Percentiles rank a stretch among this genome's conserved stretches.
Evolutionary conservation across 2,797 vertebrate species (phyloP).

Genomic region (Buphagus erythrorhynchus): DNA sequence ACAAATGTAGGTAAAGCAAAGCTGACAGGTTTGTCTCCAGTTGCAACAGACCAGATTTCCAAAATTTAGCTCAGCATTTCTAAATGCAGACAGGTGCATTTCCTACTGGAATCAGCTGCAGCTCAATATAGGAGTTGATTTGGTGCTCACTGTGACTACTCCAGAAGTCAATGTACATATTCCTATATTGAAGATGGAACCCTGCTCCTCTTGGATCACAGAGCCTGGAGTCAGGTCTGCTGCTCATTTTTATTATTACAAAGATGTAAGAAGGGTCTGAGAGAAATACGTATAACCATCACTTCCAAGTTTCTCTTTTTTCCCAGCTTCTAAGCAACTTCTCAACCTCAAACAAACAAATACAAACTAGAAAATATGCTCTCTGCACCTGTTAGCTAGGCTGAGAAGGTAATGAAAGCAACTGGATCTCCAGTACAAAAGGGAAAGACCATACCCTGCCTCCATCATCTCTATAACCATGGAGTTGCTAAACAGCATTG

Average conservation of each 20-base stretch:
- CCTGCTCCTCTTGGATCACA: not conserved
- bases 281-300: not conserved
- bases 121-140: not conserved
- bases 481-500: not conserved
- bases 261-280: not conserved
- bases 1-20: not conserved
- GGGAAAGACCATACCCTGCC: not conserved
- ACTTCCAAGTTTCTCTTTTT: not conserved
- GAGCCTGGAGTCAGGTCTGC: not conserved
- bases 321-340: not conserved
- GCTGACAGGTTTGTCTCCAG: not conserved
- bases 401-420: not conserved
- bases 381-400: not conserved
- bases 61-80: not conserved
- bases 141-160: not conserved
- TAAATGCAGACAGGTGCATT: not conserved
- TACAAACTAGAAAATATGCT: not conserved
- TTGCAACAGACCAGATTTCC: not conserved
- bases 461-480: not conserved
- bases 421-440: not conserved
- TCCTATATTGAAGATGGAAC: not conserved
- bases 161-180: not conserved
- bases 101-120: not conserved
- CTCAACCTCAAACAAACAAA: not conserved
- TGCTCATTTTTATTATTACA: not conserved